Percentiles rank a stretch among this genome's conserved stretches.
phyloP scores from a whole-genome alignment of 2,113 vertebrate species.

The Crotalus viridis region DNA sequence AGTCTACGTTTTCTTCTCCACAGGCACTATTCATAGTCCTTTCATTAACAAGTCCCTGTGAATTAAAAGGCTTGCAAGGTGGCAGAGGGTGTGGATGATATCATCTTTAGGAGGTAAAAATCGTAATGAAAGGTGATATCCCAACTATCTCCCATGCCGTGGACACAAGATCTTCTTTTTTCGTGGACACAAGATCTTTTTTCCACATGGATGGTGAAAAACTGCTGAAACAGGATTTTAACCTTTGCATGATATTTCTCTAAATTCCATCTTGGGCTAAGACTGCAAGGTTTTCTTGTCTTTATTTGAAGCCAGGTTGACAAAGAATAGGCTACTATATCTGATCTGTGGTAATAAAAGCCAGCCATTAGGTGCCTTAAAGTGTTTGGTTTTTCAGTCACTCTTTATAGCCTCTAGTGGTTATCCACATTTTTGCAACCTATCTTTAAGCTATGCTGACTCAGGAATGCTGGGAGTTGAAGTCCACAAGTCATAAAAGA shows the following conservation, averaged over 20 bases:
- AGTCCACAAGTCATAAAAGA: no score
- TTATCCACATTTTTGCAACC: background rate
- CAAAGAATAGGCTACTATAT: background rate
- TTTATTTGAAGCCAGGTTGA: background rate
- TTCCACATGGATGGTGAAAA: background rate
- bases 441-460: background rate
- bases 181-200: background rate
- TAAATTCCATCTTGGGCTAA: background rate
- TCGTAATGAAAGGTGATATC: constrained; percentile 21
- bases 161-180: background rate
- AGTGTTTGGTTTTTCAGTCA: background rate
- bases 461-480: no score
- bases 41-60: constrained; percentile 40
- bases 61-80: background rate
- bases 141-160: background rate
- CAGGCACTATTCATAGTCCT: constrained; percentile 36
- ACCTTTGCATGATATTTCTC: background rate
- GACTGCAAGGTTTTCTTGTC: background rate
- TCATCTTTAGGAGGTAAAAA: background rate
- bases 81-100: background rate
- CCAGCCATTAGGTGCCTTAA: background rate
- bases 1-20: constrained; percentile 50
- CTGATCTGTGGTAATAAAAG: background rate
- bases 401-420: background rate
- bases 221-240: background rate